Conservation (phyloP, 1,140 invertebrate species). For the Metopolophium dirhodum region DNA sequence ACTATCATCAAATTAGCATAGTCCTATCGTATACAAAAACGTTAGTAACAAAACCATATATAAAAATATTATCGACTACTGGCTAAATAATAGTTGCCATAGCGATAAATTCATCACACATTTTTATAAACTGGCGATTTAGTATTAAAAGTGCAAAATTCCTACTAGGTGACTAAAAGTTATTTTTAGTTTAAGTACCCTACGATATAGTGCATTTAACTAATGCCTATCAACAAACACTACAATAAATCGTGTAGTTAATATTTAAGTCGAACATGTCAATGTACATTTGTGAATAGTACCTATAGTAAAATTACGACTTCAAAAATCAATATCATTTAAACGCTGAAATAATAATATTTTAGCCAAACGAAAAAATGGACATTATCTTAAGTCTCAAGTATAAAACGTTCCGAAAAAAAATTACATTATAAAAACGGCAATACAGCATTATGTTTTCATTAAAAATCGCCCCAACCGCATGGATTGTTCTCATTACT, state of each 20-base stretch:
- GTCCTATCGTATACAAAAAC: no score
- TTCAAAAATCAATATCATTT: neutral
- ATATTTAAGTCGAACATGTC: neutral
- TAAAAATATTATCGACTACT: no score
- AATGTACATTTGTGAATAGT: neutral
- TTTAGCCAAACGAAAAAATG: neutral
- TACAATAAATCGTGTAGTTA: neutral
- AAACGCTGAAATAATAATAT: neutral
- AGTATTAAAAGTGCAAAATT: no score
- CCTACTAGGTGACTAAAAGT: no score
- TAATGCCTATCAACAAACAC: neutral
- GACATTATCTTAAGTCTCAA: no score
- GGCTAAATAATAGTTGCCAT: no score
- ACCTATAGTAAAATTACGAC: neutral
- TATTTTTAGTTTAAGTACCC: no score
- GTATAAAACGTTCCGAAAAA: neutral
- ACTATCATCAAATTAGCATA: no score
- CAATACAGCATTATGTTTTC: neutral
- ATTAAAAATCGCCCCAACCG: neutral
- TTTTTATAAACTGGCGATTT: no score
- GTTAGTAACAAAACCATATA: no score
- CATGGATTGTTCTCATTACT: neutral
- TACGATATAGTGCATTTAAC: no score
- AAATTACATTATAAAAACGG: neutral
- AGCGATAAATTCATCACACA: no score